phyloP scores from a whole-genome alignment of 2,113 vertebrate genomes.

The Nyctibius bracteatus region DNA sequence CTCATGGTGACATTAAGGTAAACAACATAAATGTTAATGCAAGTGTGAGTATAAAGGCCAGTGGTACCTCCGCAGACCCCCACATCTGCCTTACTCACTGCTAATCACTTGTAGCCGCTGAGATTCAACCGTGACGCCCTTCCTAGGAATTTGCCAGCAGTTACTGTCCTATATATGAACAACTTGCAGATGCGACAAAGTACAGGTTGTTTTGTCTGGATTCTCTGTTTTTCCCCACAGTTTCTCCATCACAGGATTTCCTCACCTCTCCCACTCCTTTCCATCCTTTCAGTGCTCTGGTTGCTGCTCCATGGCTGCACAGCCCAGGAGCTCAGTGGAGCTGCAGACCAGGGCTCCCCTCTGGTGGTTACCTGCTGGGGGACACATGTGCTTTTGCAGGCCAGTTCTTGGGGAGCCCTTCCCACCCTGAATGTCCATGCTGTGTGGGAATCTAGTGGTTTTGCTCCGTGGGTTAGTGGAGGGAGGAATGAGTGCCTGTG shows the following conservation, averaged over 20 bases:
- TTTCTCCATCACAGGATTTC: neutral
- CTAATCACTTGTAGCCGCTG: neutral
- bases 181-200: neutral
- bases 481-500: neutral
- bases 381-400: rapidly evolving
- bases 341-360: neutral
- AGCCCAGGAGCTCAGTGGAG: neutral
- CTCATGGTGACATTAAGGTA: neutral
- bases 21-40: neutral
- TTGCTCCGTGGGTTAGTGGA: neutral
- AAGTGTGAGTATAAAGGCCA: neutral
- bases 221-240: neutral
- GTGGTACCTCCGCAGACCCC: neutral
- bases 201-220: neutral
- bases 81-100: neutral
- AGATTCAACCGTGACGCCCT: neutral
- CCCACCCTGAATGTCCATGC: rapidly evolving
- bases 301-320: neutral
- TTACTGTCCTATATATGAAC: neutral
- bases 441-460: neutral
- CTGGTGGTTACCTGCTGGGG: neutral
- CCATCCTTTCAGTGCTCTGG: neutral
- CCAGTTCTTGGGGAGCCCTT: neutral
- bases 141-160: neutral
- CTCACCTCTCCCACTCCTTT: neutral